Evolutionary conservation across 2,113 vertebrate species (phyloP), one percentile per base, ranked within the genome.

Genomic region (Archilochus colubris): DNA sequence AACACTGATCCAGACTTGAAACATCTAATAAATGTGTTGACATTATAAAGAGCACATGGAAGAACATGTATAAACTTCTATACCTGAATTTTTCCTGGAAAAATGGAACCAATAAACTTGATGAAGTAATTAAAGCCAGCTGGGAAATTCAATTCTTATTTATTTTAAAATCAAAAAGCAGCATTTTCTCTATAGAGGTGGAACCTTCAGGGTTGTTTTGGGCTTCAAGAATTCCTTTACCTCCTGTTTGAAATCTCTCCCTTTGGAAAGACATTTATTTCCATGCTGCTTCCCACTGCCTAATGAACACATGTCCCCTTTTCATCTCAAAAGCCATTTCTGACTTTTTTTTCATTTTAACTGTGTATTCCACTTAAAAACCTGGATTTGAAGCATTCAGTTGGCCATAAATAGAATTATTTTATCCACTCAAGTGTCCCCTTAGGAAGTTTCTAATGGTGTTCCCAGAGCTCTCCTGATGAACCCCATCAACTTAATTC

Each of bases 161-260:
- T 55, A 44, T 73, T 89, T 93, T 77, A 38, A 91, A 88, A 77
- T 62, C 38, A 77, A 63, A 95, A 95, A 44, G 7, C 11, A 72
- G 28, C 7, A 40, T 67, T 91, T 93, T 81, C 48, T 62, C 55
- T 70, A 17, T 7, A 53, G 33, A 70, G 16, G 18, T 31, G 13
- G 36, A 87, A 54, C 12, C 69, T 87, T 7, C 20, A 48, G 10
- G 6, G 22, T 54, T 91, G 46, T 76, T 73, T n/a, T 57, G 36
- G 36, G 6, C 24, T 33, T 48, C 27, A 54, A 36, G 25, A 85
- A 76, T 59, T 87, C 30, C 38, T 88, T 87, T 25, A 62, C 53
- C 18, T 82, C 48, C 27, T 55, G 22, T 82, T 57, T 40, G 24
- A 82, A 91, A 74, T 27, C 16, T 18, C 3, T 86, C 14, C 9